Evolutionary conservation across 1,140 invertebrate species (phyloP).

Genomic region (Drosophila sp.): DNA sequence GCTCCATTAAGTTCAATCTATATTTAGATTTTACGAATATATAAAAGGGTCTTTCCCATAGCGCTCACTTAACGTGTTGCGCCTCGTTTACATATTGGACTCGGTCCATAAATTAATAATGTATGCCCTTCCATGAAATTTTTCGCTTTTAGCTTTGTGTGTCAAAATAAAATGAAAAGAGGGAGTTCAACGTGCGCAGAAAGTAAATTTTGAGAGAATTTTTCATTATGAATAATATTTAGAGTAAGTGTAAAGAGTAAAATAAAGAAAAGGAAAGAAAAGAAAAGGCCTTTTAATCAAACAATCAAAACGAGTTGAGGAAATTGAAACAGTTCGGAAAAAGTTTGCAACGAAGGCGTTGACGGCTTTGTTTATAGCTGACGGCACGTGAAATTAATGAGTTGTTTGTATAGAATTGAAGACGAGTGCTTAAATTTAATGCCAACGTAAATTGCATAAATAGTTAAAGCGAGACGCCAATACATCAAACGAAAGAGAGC

Average conservation of each 20-base stretch:
- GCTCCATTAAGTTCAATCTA: slow-evolving; percentile 22
- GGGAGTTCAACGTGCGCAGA: slow-evolving; percentile 36
- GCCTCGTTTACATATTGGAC: slow-evolving; percentile 26
- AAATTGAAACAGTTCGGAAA: slow-evolving; percentile 15
- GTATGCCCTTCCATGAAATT: slow-evolving; percentile 15
- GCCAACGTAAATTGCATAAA: slow-evolving; percentile 66
- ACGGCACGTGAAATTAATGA: slow-evolving; percentile 73
- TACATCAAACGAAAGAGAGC: not conserved
- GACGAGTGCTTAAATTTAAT: slow-evolving; percentile 77
- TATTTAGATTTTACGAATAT: slow-evolving; percentile 22
- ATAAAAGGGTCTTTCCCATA: slow-evolving; percentile 22
- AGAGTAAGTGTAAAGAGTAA: not conserved
- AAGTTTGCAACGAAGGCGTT: slow-evolving; percentile 19
- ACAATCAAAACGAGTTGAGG: slow-evolving; percentile 9
- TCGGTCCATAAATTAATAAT: slow-evolving; percentile 42
- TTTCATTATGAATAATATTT: slow-evolving; percentile 29
- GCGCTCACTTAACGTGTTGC: slow-evolving; percentile 38
- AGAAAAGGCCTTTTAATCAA: slow-evolving; percentile 13
- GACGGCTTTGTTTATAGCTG: slow-evolving; percentile 42
- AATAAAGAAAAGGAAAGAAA: not conserved
- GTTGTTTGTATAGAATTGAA: slow-evolving; percentile 73
- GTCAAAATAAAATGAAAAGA: not conserved
- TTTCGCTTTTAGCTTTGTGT: slow-evolving; percentile 11
- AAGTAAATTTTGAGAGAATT: slow-evolving; percentile 29
- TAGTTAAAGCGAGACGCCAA: slow-evolving; percentile 14